Percentiles rank a stretch among this genome's conserved stretches.
These are phyloP conservation scores for Eudyptes chrysolophus DNA, from an alignment of 2,113 vertebrate genomes.

Conservation along the genomic window DNA sequence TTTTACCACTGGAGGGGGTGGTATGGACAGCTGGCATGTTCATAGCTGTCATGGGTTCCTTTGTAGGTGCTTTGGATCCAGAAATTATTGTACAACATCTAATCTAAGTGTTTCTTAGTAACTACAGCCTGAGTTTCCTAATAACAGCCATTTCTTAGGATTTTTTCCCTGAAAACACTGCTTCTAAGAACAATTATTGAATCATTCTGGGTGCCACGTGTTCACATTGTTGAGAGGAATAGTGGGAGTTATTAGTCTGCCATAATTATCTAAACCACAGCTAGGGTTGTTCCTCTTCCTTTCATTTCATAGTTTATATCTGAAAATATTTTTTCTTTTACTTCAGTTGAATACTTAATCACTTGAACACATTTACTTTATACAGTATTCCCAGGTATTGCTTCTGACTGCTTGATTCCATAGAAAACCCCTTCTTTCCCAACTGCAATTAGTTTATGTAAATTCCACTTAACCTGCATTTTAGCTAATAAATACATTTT, in stretches of 20 bases:
- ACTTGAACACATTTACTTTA: background rate
- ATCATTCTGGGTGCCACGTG: background rate
- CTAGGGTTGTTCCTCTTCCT: background rate
- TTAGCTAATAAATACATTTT: background rate
- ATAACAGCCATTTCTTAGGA: background rate
- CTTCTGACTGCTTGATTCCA: background rate
- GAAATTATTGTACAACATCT: background rate
- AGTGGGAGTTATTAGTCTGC: background rate
- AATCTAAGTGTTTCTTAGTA: background rate
- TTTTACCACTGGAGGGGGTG: background rate
- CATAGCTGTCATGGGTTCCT: background rate
- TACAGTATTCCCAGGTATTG: background rate
- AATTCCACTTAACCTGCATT: background rate
- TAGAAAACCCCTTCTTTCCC: background rate
- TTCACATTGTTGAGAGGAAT: background rate
- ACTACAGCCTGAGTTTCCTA: background rate
- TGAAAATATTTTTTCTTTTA: background rate
- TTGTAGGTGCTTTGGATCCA: background rate
- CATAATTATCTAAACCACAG: background rate
- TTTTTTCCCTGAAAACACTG: background rate
- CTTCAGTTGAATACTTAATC: background rate
- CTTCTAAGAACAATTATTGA: background rate
- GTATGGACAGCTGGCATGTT: background rate
- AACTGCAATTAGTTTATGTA: background rate
- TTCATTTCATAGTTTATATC: background rate